Evolutionary conservation across 1,140 invertebrate genomes (phyloP).

Genomic region (Protaetia brevitarsis): DNA sequence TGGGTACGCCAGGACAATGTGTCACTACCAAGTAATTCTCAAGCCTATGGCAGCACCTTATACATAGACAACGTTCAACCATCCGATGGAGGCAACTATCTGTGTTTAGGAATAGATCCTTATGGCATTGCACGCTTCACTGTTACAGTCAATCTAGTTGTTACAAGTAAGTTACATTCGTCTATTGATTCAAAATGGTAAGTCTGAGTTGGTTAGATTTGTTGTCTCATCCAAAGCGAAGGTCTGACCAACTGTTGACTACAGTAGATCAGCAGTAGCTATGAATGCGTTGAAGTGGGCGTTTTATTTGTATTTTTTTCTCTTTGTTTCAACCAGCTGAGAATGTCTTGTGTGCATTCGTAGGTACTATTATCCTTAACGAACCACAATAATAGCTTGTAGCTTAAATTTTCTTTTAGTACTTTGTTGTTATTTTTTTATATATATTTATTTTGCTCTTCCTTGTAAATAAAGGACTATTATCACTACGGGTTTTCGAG

Average conservation of each 20-base stretch:
- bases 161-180: slow-evolving; percentile 55
- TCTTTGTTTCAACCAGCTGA: slow-evolving; percentile 41
- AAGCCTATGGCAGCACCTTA: slow-evolving; percentile 58
- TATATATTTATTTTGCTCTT: too few relatives aligned
- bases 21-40: slow-evolving; percentile 59
- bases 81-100: slow-evolving; percentile 74
- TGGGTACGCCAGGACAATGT: slow-evolving; percentile 66
- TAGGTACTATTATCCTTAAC: slow-evolving; percentile 42
- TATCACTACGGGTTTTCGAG: too few relatives aligned
- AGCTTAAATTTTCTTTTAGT: too few relatives aligned
- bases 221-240: background rate
- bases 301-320: background rate
- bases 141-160: slow-evolving; percentile 54
- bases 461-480: too few relatives aligned
- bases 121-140: slow-evolving; percentile 47
- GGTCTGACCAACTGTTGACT: background rate
- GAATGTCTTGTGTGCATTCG: slow-evolving; percentile 43
- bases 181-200: background rate
- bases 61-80: slow-evolving; percentile 61
- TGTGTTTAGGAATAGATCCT: slow-evolving; percentile 61
- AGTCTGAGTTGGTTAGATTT: background rate
- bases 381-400: slow-evolving; percentile 26
- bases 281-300: background rate
- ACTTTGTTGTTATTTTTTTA: too few relatives aligned
- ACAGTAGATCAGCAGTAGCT: background rate